These are phyloP conservation scores for Halictus quadricinctus DNA, from an alignment of 2,888 invertebrate species.

Conservation along the genomic window DNA sequence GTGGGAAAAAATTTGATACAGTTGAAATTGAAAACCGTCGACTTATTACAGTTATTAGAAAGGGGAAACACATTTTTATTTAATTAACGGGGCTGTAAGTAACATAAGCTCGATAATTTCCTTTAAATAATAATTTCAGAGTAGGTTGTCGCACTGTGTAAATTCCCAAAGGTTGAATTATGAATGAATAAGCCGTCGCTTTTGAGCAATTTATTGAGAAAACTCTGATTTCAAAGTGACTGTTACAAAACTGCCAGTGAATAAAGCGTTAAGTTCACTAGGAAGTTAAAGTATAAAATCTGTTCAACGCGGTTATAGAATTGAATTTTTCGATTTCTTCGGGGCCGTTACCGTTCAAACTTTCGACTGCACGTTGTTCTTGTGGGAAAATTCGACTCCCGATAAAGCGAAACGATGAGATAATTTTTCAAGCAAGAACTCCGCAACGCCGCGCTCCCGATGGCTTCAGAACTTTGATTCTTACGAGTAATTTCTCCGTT, in stretches of 20 bases:
- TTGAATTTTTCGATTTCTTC: slow-evolving; percentile 2
- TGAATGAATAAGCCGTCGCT: neutral
- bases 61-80: too few relatives aligned
- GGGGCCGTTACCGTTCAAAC: neutral
- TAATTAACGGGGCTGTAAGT: neutral
- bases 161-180: neutral
- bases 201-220: neutral
- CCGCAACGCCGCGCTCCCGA: neutral
- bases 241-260: neutral
- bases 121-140: too few relatives aligned
- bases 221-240: neutral
- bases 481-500: neutral
- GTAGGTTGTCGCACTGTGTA: too few relatives aligned
- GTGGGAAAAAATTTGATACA: neutral
- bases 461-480: neutral
- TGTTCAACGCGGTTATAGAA: neutral
- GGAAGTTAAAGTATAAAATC: neutral
- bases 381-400: slow-evolving; percentile 4
- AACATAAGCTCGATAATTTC: too few relatives aligned
- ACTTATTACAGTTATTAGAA: too few relatives aligned
- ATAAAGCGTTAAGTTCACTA: neutral
- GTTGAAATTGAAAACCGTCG: neutral
- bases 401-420: slow-evolving; percentile 8
- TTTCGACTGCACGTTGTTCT: slow-evolving; percentile 1
- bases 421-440: slow-evolving; percentile 7